phyloP scores from a whole-genome alignment of 2,113 vertebrate genomes.

The Connochaetes taurinus region DNA sequence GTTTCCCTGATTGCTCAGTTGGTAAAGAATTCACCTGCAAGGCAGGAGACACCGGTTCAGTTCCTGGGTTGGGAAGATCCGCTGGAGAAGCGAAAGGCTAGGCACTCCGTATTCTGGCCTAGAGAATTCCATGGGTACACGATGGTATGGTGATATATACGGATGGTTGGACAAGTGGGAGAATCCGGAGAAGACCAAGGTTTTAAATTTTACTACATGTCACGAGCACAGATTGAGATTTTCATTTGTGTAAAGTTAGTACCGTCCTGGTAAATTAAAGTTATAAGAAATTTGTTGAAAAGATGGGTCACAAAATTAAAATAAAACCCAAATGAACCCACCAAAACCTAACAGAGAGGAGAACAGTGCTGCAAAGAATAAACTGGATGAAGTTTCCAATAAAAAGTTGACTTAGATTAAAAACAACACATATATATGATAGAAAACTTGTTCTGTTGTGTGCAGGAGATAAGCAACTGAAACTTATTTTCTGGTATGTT shows the following conservation, averaged over 20 bases:
- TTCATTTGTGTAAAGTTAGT: background rate
- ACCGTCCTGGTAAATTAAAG: background rate
- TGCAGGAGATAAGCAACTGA: background rate
- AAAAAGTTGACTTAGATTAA: background rate
- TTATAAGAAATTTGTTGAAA: background rate
- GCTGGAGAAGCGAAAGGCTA: background rate
- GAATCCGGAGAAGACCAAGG: background rate
- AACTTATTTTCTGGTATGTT: background rate
- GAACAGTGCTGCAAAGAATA: background rate
- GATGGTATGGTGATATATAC: background rate
- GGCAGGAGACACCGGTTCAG: background rate
- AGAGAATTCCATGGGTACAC: background rate
- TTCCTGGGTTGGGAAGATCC: background rate
- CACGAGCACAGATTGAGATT: background rate
- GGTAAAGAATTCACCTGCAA: background rate
- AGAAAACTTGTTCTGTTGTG: background rate
- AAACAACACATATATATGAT: background rate
- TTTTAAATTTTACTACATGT: background rate
- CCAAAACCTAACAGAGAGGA: background rate
- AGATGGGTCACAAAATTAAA: background rate
- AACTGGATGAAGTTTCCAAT: background rate
- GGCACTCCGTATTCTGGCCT: background rate
- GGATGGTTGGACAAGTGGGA: background rate
- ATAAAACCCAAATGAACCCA: background rate
- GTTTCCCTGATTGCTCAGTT: background rate